Base-by-base conservation (phyloP, 2,888 invertebrate genomes). In the Smittia aterrima region DNA sequence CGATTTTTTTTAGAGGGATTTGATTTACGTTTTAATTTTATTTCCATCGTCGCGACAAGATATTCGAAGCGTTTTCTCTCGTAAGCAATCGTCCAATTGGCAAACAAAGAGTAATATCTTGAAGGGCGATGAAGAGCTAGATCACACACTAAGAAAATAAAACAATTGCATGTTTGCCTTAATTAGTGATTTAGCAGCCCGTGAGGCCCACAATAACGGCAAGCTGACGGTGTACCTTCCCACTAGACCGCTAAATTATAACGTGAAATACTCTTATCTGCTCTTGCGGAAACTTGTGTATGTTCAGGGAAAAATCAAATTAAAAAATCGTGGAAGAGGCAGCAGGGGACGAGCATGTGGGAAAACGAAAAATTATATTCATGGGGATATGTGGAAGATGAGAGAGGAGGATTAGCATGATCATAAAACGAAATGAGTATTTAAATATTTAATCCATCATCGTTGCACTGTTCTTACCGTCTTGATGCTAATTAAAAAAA, bases 191-290 rank as follows among this genome's bases (percentile, higher is more conserved):
- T 74, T 75, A 75, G 75, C 73, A 75, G 82, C 82, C 72, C 32
- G 72, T 82, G 79, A 82, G 87, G 87, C 86, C 87, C 85, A 88
- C 88, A 87, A 86, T 87, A 88, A 87, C 88, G 87, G 87, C 87
- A 86, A 86, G 86, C 87, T 87, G 87, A 85, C 85, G 81, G 80
- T 83, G 83, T 83, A 83, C 83, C 82, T 80, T 82, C 83, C 83
- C 82, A 80, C 82, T 82, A 82, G 83, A 82, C 82, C 83, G 82
- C 81, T 81, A 75, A 75, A 70, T 75, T 70, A 72, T 74, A 54
- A 38, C 81, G 81, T 82, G 75, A 83, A 81, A 80, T 82, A 83
- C 83, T 83, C 83, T 83, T 82, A 81, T 81, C 81, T 80, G 3
- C 24, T 27, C n/a, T 64, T 64, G 64, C 64, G 11, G 22, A 64